A percentile compares a stretch with the other conserved stretches of the same genome.
These are phyloP conservation scores for Platyura marginata DNA, from an alignment of 1,140 invertebrate genomes.

Conservation along the genomic window DNA sequence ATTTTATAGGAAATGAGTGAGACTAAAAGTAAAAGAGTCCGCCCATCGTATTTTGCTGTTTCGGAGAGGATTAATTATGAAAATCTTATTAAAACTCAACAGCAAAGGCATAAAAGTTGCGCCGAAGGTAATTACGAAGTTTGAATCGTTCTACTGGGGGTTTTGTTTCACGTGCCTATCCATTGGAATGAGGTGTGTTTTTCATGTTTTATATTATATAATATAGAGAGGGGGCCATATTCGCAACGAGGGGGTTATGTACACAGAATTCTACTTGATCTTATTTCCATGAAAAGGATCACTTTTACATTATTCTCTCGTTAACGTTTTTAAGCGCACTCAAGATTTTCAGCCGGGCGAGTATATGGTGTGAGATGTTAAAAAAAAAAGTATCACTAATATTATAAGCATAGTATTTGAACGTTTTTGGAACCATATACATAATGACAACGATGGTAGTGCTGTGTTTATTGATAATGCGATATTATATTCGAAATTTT, in stretches of 20 bases:
- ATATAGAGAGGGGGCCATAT: neutral
- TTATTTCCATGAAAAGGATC: neutral
- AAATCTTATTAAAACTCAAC: slow-evolving; percentile 1
- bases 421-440: no score
- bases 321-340: slow-evolving; percentile 93
- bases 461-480: no score
- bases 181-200: neutral
- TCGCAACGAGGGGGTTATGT: neutral
- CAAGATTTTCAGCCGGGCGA: slow-evolving; percentile 67
- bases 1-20: neutral
- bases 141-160: neutral
- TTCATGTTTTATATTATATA: neutral
- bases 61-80: neutral
- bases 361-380: no score
- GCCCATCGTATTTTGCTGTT: neutral
- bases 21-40: neutral
- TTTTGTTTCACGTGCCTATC: neutral
- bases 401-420: no score
- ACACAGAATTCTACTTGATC: neutral
- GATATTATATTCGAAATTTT: no score
- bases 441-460: no score
- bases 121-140: slow-evolving; percentile 1
- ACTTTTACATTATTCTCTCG: slow-evolving; percentile 24
- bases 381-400: no score
- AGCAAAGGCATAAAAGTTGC: neutral